Evolutionary conservation across 64 coral and sea anemone species (phyloP), one percentile per base, ranked within the genome.

Genomic region (Dendrophyllia cribrosa): DNA sequence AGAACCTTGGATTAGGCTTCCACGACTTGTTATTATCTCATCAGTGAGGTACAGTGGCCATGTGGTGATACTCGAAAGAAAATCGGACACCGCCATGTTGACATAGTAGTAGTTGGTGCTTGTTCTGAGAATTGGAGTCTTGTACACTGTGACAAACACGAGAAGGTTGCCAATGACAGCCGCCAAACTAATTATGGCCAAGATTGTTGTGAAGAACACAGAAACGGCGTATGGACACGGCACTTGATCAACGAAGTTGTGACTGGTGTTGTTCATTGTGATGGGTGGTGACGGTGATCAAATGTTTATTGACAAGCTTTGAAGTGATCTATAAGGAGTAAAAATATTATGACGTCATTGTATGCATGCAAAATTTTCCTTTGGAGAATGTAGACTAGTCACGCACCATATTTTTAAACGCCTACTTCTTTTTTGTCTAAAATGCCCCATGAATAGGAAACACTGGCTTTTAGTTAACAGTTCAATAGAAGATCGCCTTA

Each of bases 41-140:
- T 64, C 26, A 47, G 78, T 64, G 9, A 82, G 59, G 34, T 48
- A 82, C 1, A 82, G 14, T 8, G 78, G 78, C 59, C 59, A 82
- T 15, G 43, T n/a, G 1, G 59, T 47, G 14, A 82, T 6, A 44
- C 78, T 20, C 3, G 43, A 43, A 9, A 82, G 58, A 47, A 65
- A 48, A 82, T 82, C 78, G 11, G 78, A 82, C 26, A 64, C 43
- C 58, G 78, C 59, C 78, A 82, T 65, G 58, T 82, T 82, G 43
- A 82, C 78, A 13, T 65, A 82, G 43, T 82, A 82, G 59, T 64
- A 82, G 43, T 82, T 82, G 6, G 58, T 82, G 3, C 78, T 65
- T 63, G 78, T 82, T 64, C 59, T 82, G 6, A 82, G 78, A 6
- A 0, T 47, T 64, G 34, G 78, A 11, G 43, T 65, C 19, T 48